These are phyloP conservation scores for Ophion ellenae DNA, from an alignment of 2,888 invertebrate species.

Conservation along the genomic window DNA sequence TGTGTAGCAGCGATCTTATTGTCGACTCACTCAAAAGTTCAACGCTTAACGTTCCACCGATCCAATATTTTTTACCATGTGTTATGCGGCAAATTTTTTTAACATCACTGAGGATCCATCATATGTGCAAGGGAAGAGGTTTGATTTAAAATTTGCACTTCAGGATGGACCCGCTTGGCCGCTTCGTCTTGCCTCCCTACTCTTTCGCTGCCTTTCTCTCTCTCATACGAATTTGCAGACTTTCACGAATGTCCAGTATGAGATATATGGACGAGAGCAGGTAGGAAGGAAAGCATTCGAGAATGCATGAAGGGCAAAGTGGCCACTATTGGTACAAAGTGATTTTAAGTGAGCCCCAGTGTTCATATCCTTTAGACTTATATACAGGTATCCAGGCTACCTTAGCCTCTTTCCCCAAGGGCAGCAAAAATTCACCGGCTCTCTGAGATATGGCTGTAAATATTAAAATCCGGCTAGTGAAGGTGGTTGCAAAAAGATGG, in stretches of 20 bases:
- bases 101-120: slow-evolving; percentile 37
- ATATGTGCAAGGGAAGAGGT: neutral
- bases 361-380: slow-evolving; percentile 41
- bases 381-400: slow-evolving; percentile 31
- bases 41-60: too few relatives aligned
- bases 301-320: slow-evolving; percentile 72
- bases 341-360: slow-evolving; percentile 78
- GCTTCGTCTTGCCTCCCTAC: neutral
- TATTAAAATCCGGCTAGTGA: slow-evolving; percentile 78
- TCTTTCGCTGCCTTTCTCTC: too few relatives aligned
- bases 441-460: slow-evolving; percentile 79
- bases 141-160: slow-evolving; percentile 52
- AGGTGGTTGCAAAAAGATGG: slow-evolving; percentile 41
- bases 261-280: slow-evolving; percentile 70
- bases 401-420: slow-evolving; percentile 64
- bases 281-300: slow-evolving; percentile 24
- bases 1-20: too few relatives aligned
- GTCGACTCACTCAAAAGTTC: too few relatives aligned
- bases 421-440: slow-evolving; percentile 72
- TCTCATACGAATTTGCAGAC: slow-evolving; percentile 23
- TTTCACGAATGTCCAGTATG: slow-evolving; percentile 70
- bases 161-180: slow-evolving; percentile 21
- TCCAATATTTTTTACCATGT: too few relatives aligned
- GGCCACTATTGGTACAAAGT: slow-evolving; percentile 78
- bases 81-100: too few relatives aligned